Evolutionary conservation across 2,888 invertebrate species (phyloP), one percentile per base, ranked within the genome.

Genomic region (Yponomeuta cagnagella): DNA sequence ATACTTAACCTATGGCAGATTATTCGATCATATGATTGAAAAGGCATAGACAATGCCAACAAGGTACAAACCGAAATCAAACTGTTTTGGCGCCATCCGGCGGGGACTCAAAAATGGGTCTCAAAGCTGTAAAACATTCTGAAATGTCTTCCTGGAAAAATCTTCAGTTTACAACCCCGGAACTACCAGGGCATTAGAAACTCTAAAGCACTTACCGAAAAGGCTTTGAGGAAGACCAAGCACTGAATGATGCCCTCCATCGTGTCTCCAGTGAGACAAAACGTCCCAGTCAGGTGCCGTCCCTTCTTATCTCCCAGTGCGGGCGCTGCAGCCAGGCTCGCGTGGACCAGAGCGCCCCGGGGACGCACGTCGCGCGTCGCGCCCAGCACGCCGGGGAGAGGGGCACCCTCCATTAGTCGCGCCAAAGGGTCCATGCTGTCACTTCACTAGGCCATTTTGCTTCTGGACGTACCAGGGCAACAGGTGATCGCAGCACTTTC

Each of bases 231-330:
- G 93, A 97, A 97, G 79, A 97, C 97, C 80, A 97, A 94, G 87
- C 97, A 97, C 93, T 97, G 97, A 84, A 97, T 97, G 83, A 97
- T 97, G 78, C 97, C 97, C 85, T 97, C 97, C 97, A 97, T 97
- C 73, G 97, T 97, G 89, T 97, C 97, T 71, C 97, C 97, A 68
- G 97, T 96, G 73, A 97, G 94, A 82, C 97, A 97, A 90, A 97
- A 97, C 70, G 97, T 97, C 77, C 97, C 97, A 30, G 96, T 96
- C 74, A 97, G 93, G 83, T 97, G 97, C 75, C 97, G 93, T 76
- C 96, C 96, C 83, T 96, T 95, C 80, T 96, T 95, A 79, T 91
- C 92, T 1, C 88, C 89, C 63, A 96, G 95, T 70, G 96, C 94
- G 71, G 96, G 95, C 71, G 95, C 94, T 72, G 96, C 95, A 68